Base-by-base conservation (phyloP, 2,797 vertebrate genomes). In the Vespertilio murinus region DNA sequence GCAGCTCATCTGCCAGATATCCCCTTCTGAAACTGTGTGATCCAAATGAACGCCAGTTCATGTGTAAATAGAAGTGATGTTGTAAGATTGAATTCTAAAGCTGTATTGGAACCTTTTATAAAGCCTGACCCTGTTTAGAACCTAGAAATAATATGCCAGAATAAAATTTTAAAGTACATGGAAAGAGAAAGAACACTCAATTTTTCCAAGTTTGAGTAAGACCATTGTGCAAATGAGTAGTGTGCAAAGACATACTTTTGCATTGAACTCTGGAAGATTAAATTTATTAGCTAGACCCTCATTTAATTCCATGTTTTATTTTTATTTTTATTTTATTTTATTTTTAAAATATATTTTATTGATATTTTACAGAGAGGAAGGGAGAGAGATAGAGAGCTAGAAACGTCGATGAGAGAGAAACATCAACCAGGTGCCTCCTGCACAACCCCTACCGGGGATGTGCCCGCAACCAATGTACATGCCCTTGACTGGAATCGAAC, bases 291-390 rank as follows among this genome's bases (percentile, higher is more conserved):
- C 30, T 56, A 23, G 33, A 17, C 49, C 33, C n/a, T 78, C 70
- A 83, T 56, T 82, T 71, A 89, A 87, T 91, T 93, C 85, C 20
- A 56, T 70, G 33, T 54, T 79, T 82, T 79, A 92, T 70, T 59
- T 70, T 82, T 77, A 38, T n/a, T n/a, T n/a, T n/a, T n/a, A n/a
- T n/a, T n/a, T n/a, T n/a, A n/a, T n/a, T n/a, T n/a, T n/a, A 42
- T 42, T 42, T 42, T 42, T 42, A 42, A 42, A 42, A n/a, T n/a
- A n/a, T n/a, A n/a, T n/a, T n/a, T n/a, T n/a, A n/a, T n/a, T n/a
- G n/a, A n/a, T n/a, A n/a, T n/a, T n/a, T n/a, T n/a, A n/a, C n/a
- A n/a, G n/a, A n/a, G n/a, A n/a, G n/a, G n/a, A n/a, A n/a, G n/a
- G n/a, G n/a, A n/a, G n/a, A n/a, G n/a, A n/a, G n/a, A n/a, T n/a